Conservation (phyloP, 2,113 vertebrate genomes). For the Macquaria australasica region DNA sequence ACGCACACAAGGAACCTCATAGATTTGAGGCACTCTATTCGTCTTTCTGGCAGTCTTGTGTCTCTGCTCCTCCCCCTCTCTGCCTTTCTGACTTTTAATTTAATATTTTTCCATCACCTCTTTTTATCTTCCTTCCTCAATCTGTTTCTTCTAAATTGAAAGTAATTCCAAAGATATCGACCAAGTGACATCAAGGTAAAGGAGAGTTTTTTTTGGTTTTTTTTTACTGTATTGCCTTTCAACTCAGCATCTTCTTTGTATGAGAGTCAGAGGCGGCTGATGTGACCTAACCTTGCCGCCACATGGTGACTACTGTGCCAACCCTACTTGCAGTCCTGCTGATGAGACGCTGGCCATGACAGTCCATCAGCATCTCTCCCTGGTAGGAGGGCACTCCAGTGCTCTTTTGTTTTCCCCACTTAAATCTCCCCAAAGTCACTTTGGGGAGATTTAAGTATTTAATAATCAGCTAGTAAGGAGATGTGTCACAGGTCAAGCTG, state of each 20-base stretch:
- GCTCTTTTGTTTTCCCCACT: constrained; percentile 63
- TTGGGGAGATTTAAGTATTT: too few relatives aligned
- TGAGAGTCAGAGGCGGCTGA: constrained; percentile 65
- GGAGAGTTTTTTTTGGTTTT: neutral
- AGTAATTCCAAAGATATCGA: constrained; percentile 59
- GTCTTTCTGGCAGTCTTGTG: constrained; percentile 39
- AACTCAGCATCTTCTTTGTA: constrained; percentile 54
- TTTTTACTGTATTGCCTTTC: constrained; percentile 43
- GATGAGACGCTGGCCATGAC: constrained; percentile 72
- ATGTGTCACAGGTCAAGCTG: constrained; percentile 69
- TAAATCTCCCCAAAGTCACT: constrained; percentile 75
- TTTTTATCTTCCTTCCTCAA: constrained; percentile 27
- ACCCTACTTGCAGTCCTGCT: constrained; percentile 71
- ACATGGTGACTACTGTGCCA: constrained; percentile 67
- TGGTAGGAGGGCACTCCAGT: constrained; percentile 59
- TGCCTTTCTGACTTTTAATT: constrained; percentile 37
- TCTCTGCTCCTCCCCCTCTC: neutral
- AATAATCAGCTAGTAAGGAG: constrained; percentile 65
- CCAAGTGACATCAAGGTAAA: constrained; percentile 28
- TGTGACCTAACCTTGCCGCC: constrained; percentile 80
- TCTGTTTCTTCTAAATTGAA: constrained; percentile 50
- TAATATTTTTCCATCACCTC: constrained; percentile 43
- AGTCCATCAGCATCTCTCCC: constrained; percentile 69
- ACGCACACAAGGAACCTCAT: constrained; percentile 60
- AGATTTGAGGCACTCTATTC: constrained; percentile 38